Conservation (phyloP, 2,113 vertebrate species). For the Pseudolaguvia tuberculata region DNA sequence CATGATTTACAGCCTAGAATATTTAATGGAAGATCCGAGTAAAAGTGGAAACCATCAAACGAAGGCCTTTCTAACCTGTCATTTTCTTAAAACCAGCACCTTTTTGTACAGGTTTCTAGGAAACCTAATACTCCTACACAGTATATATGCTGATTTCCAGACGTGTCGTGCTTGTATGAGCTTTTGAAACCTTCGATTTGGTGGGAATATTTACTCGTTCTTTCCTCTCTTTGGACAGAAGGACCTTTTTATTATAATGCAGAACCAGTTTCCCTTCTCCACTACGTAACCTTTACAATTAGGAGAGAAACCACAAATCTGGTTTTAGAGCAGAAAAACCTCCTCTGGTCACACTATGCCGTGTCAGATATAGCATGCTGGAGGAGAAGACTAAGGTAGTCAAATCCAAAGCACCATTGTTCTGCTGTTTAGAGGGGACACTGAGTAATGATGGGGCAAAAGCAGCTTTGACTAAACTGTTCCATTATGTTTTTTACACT, state of each 20-base stretch:
- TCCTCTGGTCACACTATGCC: not conserved
- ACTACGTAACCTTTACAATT: conserved; percentile 11
- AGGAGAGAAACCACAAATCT: conserved; percentile 23
- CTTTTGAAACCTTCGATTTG: conserved; percentile 55
- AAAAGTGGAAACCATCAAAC: not conserved
- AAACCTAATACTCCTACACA: not conserved
- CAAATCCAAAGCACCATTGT: conserved; percentile 44
- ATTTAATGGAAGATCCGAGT: not conserved
- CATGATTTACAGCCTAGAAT: conserved; percentile 6
- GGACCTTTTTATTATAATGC: conserved; percentile 20
- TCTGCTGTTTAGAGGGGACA: conserved; percentile 41
- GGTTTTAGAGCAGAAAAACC: conserved; percentile 18
- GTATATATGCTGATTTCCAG: not conserved
- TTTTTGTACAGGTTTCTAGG: conserved; percentile 46
- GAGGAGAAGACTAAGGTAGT: conserved; percentile 56
- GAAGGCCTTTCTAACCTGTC: not conserved
- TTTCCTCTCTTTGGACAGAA: conserved; percentile 21
- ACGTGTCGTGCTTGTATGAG: conserved; percentile 2
- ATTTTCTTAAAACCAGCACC: conserved; percentile 46
- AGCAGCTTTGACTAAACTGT: conserved; percentile 19
- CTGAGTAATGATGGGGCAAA: conserved; percentile 40
- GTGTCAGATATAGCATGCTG: conserved; percentile 40
- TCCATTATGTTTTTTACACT: conserved; percentile 3
- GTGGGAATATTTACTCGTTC: conserved; percentile 52
- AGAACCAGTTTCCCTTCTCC: conserved; percentile 15